phyloP scores from a whole-genome alignment of 2,113 vertebrate species.

The Hiodon tergisus region DNA sequence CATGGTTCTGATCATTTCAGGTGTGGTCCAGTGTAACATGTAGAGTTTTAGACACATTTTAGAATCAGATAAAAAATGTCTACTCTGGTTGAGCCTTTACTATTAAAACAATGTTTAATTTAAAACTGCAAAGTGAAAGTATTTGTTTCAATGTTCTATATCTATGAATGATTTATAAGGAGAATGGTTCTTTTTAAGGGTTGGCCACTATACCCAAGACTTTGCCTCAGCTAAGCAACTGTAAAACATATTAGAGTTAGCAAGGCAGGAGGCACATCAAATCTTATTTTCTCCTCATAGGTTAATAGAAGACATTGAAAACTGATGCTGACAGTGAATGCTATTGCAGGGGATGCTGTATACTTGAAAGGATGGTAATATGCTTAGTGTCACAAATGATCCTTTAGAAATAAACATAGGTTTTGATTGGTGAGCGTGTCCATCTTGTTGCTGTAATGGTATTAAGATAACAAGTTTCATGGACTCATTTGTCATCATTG shows the following conservation, averaged over 20 bases:
- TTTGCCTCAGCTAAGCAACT: constrained; percentile 1
- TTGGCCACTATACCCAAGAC: neutral
- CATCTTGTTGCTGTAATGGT: constrained; percentile 67
- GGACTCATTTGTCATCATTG: constrained; percentile 82
- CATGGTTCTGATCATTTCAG: too few relatives aligned
- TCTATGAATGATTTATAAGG: too few relatives aligned
- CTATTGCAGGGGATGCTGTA: constrained; percentile 67
- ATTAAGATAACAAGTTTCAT: constrained; percentile 73
- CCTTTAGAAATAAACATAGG: constrained; percentile 70
- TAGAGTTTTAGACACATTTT: too few relatives aligned
- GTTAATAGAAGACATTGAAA: constrained; percentile 73
- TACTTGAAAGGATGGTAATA: constrained; percentile 73
- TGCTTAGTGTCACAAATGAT: constrained; percentile 76
- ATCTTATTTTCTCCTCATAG: constrained; percentile 68
- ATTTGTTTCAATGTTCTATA: too few relatives aligned
- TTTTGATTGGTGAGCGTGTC: constrained; percentile 71
- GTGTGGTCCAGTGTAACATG: too few relatives aligned
- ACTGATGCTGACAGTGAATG: constrained; percentile 70
- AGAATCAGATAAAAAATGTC: too few relatives aligned
- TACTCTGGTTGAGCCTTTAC: too few relatives aligned
- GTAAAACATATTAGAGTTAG: neutral
- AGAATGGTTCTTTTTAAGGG: neutral
- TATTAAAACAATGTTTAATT: too few relatives aligned
- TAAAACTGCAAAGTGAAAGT: too few relatives aligned
- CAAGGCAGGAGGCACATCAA: constrained; percentile 60